Base-by-base conservation (phyloP, 2,113 vertebrate species). In the Xyrauchen texanus region DNA sequence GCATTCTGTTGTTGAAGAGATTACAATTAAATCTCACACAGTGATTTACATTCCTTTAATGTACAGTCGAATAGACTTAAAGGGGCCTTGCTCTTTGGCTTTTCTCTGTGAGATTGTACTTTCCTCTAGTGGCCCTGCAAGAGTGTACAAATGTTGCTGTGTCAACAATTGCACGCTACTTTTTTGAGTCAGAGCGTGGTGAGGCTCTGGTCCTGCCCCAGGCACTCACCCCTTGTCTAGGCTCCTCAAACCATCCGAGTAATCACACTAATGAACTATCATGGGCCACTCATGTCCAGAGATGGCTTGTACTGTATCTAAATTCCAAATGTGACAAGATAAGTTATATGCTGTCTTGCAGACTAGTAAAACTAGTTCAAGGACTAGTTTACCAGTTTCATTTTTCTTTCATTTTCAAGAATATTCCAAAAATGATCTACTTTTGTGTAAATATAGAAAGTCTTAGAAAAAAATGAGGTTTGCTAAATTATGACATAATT, bases 241-340 rank as follows among this genome's bases (percentile, higher is more conserved):
- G 60, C 69, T 73, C 53, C 73, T 68, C 71, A 72, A 76, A 60
- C 64, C 58, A 13, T 55, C 12, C 34, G 63, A 61, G 34, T 65
- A 80, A 80, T 86, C 64, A 55, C 16, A 15, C 55, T 72, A 83
- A 81, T 68, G 77, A 85, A 82, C 58, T 52, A 64, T 65, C 67
- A 66, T 78, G 66, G 71, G 66, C 8, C 21, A 76, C 69, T 76
- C 49, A 55, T 71, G 52, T 80, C 63, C 21, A 53, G 13, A 55
- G 70, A 78, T 78, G 67, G 60, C 34, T 13, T 42, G 34, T 58
- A 34, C 21, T 34, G 21, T 34, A 77, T 80, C 68, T 80, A 78
- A 4, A 3, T 46, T 61, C 4, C 42, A 13, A 16, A 61, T 49
- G 2, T 49, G 55, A 73, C 3, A 34, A 34, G 21, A 34, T 34